These are phyloP conservation scores for Nasonia vitripennis DNA, from an alignment of 1,140 invertebrate genomes.

Conservation along the genomic window DNA sequence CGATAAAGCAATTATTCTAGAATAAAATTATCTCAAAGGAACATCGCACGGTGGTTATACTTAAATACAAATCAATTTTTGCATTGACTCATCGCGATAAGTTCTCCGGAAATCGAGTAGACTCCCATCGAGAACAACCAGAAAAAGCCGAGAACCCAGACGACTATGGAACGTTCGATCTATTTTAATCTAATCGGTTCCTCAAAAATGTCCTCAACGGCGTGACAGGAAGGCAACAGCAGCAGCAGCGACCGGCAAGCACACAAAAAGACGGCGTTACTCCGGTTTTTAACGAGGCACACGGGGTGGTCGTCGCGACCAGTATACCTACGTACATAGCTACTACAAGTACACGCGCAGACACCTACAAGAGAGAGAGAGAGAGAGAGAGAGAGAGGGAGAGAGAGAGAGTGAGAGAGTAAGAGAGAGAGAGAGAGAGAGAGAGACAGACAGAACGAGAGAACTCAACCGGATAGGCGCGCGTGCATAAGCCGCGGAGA, in stretches of 20 bases:
- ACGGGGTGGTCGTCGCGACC: conserved; percentile 8
- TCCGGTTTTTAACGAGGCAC: conserved; percentile 41
- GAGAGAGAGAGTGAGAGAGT: no score
- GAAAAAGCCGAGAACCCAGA: not conserved
- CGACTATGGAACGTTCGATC: not conserved
- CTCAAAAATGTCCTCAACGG: not conserved
- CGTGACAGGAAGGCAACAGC: not conserved
- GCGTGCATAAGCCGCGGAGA: conserved; percentile 10
- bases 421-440: no score
- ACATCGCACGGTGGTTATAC: no score
- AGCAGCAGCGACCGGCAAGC: not conserved
- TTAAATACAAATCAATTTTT: no score
- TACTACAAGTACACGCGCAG: not conserved
- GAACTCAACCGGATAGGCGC: conserved; percentile 6
- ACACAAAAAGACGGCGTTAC: not conserved
- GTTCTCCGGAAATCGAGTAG: no score
- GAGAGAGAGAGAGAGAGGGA: no score
- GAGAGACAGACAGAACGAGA: not conserved
- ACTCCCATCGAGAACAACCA: not conserved
- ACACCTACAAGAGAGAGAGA: no score
- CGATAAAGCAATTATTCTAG: no score
- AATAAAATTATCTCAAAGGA: no score
- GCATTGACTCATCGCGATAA: not conserved
- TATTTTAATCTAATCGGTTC: conserved; percentile 8
- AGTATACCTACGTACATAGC: not conserved